phyloP scores from a whole-genome alignment of 2,797 vertebrate species.

The Decapterus maruadsi region DNA sequence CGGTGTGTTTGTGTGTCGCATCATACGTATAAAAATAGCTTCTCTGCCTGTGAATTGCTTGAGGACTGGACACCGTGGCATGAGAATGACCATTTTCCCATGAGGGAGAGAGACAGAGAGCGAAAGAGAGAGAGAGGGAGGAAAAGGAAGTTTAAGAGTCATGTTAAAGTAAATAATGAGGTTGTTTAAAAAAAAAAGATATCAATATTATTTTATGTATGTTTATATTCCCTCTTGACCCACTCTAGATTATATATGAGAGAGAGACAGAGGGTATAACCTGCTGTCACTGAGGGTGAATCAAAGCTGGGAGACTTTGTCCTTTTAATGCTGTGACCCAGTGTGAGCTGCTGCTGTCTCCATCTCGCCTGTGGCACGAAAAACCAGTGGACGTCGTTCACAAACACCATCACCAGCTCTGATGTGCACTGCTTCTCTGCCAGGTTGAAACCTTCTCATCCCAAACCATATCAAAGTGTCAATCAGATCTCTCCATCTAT shows the following conservation, averaged over 20 bases:
- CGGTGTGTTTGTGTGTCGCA: constrained; percentile 31
- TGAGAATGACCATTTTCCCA: constrained; percentile 71
- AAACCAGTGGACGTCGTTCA: constrained; percentile 52
- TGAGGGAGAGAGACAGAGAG: constrained; percentile 16
- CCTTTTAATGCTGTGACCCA: constrained; percentile 68
- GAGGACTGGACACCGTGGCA: constrained; percentile 57
- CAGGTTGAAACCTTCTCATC: constrained; percentile 13
- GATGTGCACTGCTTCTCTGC: constrained; percentile 24
- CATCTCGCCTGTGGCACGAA: constrained; percentile 47
- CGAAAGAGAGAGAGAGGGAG: not conserved
- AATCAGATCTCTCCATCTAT: constrained; percentile 24
- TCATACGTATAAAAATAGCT: constrained; percentile 71
- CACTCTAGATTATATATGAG: constrained; percentile 32
- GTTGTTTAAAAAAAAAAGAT: constrained; percentile 37
- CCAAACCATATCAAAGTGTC: constrained; percentile 22
- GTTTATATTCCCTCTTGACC: constrained; percentile 37
- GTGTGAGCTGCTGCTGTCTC: constrained; percentile 30
- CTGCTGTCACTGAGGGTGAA: constrained; percentile 34
- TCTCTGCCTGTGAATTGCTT: constrained; percentile 63
- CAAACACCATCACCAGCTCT: constrained; percentile 21
- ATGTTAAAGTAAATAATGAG: constrained; percentile 63
- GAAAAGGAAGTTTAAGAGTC: constrained; percentile 50
- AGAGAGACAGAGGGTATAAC: constrained; percentile 19
- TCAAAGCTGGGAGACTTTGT: constrained; percentile 61
- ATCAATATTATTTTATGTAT: constrained; percentile 26